A percentile compares a stretch with the other conserved stretches of the same genome.
These are phyloP conservation scores for Atlantisia rogersi DNA, from an alignment of 2,113 vertebrate species.

Conservation along the genomic window DNA sequence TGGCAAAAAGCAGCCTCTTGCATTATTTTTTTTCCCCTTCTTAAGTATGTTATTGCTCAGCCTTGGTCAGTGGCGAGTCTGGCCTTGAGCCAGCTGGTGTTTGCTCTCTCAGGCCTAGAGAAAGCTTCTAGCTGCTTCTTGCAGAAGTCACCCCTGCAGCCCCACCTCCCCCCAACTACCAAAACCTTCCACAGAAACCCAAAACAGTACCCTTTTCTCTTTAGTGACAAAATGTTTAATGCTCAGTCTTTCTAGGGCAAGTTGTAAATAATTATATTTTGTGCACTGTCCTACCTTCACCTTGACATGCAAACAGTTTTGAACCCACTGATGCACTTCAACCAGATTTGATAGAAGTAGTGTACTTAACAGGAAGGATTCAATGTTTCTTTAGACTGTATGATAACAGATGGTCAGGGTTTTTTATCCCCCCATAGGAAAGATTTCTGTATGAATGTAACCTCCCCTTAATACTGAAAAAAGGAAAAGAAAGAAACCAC, in stretches of 20 bases:
- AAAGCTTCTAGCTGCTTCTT: not conserved
- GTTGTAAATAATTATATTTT: not conserved
- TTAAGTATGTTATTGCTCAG: not conserved
- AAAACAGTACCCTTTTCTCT: not conserved
- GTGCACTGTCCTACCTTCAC: not conserved
- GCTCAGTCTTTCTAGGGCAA: not conserved
- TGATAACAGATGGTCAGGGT: not conserved
- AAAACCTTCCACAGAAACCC: not conserved
- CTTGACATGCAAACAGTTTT: not conserved
- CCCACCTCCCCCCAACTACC: too few relatives aligned
- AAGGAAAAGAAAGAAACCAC: not conserved
- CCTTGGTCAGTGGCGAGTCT: accelerated
- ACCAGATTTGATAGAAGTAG: not conserved
- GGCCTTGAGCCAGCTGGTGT: not conserved
- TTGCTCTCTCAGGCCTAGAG: not conserved
- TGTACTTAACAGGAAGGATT: not conserved
- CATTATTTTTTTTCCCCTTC: not conserved
- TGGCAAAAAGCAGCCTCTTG: too few relatives aligned
- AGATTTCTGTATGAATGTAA: not conserved
- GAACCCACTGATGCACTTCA: not conserved
- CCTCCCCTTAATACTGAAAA: not conserved
- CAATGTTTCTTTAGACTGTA: not conserved
- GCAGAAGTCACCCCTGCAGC: not conserved
- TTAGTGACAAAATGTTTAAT: not conserved
- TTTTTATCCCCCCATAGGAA: not conserved